Evolutionary conservation across 2,113 vertebrate genomes (phyloP).

Genomic region (Campylorhamphus procurvoides): DNA sequence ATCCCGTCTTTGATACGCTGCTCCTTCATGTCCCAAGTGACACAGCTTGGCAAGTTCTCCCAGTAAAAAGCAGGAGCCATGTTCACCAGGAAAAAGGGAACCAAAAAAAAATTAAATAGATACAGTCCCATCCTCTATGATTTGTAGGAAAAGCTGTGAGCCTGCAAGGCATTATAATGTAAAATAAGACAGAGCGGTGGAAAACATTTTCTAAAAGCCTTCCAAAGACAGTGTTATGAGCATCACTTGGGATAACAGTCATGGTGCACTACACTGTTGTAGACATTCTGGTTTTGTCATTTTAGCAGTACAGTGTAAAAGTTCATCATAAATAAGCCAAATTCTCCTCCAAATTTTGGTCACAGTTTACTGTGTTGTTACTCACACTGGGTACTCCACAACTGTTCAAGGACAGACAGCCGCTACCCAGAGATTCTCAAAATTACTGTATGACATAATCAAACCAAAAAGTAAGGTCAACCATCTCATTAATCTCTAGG

Average conservation of each 20-base stretch:
- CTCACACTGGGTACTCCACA: neutral
- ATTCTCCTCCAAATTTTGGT: neutral
- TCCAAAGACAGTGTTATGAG: neutral
- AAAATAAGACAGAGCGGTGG: neutral
- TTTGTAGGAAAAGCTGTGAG: neutral
- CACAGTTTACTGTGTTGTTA: neutral
- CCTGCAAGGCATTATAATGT: neutral
- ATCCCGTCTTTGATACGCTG: neutral
- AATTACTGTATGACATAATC: neutral
- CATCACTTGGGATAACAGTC: neutral
- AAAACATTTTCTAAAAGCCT: neutral
- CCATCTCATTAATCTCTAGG: neutral
- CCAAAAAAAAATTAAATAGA: neutral
- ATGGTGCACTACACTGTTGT: neutral
- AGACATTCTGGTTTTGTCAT: neutral
- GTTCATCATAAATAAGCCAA: neutral
- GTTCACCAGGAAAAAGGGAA: neutral
- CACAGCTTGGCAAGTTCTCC: neutral
- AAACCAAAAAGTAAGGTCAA: too few species aligned
- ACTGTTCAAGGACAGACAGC: neutral
- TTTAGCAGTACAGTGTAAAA: neutral
- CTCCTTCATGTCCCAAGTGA: neutral
- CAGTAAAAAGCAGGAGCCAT: neutral
- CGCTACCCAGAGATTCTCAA: neutral
- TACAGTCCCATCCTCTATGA: neutral